Conservation (phyloP, 2,888 invertebrate species). For the Stegophylla sp. region DNA sequence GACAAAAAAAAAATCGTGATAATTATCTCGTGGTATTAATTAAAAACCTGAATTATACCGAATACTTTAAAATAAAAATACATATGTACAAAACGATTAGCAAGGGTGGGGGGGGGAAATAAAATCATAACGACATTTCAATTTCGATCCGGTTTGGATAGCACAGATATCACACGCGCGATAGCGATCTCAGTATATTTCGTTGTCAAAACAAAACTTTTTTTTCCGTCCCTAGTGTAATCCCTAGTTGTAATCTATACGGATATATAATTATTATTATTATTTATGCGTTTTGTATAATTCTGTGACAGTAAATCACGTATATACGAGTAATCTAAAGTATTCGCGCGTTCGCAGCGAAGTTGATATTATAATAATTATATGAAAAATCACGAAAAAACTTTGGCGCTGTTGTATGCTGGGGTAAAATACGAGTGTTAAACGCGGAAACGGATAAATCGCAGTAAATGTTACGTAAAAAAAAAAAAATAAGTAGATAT, state of each 20-base stretch:
- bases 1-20: background rate
- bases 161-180: background rate
- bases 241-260: background rate
- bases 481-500: too few species aligned
- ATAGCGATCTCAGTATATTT: conserved; percentile 6
- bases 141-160: conserved; percentile 35
- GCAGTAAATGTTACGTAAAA: too few species aligned
- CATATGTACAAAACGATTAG: background rate
- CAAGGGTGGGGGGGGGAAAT: background rate
- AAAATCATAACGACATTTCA: conserved; percentile 33
- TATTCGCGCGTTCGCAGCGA: background rate
- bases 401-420: background rate
- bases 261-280: too few species aligned
- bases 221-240: background rate
- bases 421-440: background rate
- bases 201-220: conserved; percentile 18
- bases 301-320: background rate
- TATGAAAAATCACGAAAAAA: background rate
- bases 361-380: too few species aligned
- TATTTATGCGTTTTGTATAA: too few species aligned
- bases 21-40: background rate
- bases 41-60: background rate
- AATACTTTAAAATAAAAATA: background rate
- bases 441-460: background rate
- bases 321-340: background rate